A percentile compares a stretch with the other conserved stretches of the same genome.
These are phyloP conservation scores for Sinhomidia bicolor DNA, from an alignment of 2,888 invertebrate genomes.

Conservation along the genomic window DNA sequence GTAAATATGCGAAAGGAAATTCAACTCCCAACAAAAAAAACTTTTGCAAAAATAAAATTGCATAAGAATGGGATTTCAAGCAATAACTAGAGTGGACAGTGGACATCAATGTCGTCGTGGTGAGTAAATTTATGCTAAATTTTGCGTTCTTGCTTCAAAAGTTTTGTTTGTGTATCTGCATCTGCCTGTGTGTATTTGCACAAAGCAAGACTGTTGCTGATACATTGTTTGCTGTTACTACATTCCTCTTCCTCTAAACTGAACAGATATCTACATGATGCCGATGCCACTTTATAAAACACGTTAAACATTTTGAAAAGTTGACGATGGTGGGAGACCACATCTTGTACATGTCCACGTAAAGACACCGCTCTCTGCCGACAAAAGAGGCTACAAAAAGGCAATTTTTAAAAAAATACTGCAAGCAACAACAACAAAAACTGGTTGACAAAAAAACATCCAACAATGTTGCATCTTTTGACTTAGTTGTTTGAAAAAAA, in stretches of 20 bases:
- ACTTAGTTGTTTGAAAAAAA: slow-evolving; percentile 13
- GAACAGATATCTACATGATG: not conserved
- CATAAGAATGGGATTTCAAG: no score
- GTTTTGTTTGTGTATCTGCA: no score
- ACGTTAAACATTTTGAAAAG: slow-evolving; percentile 50
- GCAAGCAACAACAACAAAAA: slow-evolving; percentile 52
- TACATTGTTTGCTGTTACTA: no score
- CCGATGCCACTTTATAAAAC: slow-evolving; percentile 25
- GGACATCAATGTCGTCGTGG: no score
- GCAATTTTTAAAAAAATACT: slow-evolving; percentile 47
- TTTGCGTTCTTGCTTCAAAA: no score
- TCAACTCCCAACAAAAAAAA: no score
- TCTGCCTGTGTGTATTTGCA: no score
- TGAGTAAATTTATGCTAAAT: no score
- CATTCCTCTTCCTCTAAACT: not conserved
- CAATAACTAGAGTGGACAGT: no score
- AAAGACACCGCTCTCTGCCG: slow-evolving; percentile 65
- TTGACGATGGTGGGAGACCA: slow-evolving; percentile 63
- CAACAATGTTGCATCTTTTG: slow-evolving; percentile 27
- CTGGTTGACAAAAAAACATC: slow-evolving; percentile 60
- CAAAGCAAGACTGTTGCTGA: no score
- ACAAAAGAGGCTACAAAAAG: slow-evolving; percentile 60
- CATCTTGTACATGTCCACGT: slow-evolving; percentile 51
- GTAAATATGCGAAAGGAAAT: no score
- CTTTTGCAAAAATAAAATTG: no score